These are phyloP conservation scores for Mayetiola destructor DNA, from an alignment of 2,888 invertebrate species.

Conservation along the genomic window DNA sequence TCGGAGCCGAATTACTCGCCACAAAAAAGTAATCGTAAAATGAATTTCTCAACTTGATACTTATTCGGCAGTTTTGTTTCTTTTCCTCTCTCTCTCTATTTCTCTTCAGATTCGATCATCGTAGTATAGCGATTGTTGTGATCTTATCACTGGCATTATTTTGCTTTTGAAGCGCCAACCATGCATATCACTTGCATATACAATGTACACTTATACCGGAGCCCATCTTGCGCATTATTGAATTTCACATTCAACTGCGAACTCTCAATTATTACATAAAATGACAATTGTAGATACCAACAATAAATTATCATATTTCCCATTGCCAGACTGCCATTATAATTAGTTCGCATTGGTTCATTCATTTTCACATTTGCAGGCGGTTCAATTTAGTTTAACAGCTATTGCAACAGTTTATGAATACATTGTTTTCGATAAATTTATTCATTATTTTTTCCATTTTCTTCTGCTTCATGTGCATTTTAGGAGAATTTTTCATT, in stretches of 20 bases:
- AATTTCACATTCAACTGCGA: not conserved
- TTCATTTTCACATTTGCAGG: not conserved
- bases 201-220: not conserved
- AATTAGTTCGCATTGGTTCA: too few relatives aligned
- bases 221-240: slow-evolving; percentile 1
- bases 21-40: not conserved
- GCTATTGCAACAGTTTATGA: slow-evolving; percentile 10
- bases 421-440: not conserved
- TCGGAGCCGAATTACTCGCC: not conserved
- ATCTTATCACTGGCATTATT: not conserved
- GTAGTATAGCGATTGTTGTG: not conserved
- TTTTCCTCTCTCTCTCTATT: not conserved
- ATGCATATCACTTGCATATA: slow-evolving; percentile 5
- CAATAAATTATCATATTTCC: slow-evolving; percentile 10
- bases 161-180: slow-evolving; percentile 6
- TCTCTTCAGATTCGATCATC: not conserved
- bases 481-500: not conserved
- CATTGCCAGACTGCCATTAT: too few relatives aligned
- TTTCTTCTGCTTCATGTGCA: not conserved
- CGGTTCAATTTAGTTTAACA: not conserved
- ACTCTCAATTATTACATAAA: slow-evolving; percentile 8
- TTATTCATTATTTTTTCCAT: not conserved
- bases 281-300: not conserved
- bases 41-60: slow-evolving; percentile 1
- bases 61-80: not conserved